Evolutionary conservation across 2,888 invertebrate species (phyloP).

Genomic region (Oegoconia quadripuncta): DNA sequence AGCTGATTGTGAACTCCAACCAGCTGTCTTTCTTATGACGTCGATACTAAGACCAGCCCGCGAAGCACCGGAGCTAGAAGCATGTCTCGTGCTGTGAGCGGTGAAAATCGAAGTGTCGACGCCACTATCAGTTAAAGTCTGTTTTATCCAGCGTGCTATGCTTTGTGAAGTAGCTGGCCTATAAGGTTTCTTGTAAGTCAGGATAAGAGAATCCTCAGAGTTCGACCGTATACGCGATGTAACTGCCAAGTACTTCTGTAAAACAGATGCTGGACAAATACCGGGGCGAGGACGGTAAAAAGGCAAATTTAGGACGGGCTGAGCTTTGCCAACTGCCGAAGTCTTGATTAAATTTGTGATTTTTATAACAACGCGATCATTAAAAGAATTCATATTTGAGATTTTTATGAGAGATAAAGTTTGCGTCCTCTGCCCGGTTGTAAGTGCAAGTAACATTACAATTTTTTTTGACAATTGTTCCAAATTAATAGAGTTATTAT

Average conservation of each 20-base stretch:
- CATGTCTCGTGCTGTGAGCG: constrained; percentile 11
- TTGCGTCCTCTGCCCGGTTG: neutral
- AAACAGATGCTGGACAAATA: constrained; percentile 1
- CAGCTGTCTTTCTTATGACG: neutral
- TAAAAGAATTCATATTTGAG: too few species aligned
- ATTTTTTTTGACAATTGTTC: neutral
- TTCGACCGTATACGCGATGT: neutral
- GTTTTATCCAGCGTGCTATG: constrained; percentile 1
- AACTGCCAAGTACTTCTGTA: neutral
- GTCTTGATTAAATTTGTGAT: constrained; percentile 1
- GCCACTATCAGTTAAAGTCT: neutral
- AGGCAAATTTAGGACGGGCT: neutral
- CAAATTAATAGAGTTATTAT: neutral
- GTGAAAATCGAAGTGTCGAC: constrained; percentile 7
- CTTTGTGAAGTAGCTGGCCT: neutral
- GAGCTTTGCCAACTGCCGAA: neutral
- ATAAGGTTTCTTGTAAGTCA: neutral
- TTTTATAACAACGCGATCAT: neutral
- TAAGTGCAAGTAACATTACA: too few species aligned
- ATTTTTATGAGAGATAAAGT: neutral
- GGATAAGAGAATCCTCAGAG: neutral
- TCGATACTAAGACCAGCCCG: neutral
- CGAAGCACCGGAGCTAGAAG: constrained; percentile 6
- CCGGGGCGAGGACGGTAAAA: neutral
- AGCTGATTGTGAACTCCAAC: neutral